Conservation (phyloP, 2,888 invertebrate species). For the Tipula unca region DNA sequence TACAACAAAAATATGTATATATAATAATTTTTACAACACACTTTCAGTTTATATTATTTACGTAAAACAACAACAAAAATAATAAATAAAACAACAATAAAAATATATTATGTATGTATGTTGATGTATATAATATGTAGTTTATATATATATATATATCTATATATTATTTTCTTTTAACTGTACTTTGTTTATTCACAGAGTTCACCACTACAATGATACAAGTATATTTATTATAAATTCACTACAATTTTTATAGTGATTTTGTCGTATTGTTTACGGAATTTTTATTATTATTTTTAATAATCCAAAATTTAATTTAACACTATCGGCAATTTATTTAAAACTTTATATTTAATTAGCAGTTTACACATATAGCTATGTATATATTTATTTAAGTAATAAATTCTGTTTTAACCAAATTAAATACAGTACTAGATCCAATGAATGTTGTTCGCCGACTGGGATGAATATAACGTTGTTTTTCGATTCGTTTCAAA, state of each 20-base stretch:
- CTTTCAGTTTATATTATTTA: neutral
- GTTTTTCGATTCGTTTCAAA: neutral
- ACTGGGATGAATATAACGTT: constrained; percentile 19
- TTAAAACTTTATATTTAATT: neutral
- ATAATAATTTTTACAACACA: neutral
- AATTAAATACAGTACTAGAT: neutral
- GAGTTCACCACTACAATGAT: neutral
- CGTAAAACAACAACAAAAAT: neutral
- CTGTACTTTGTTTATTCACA: neutral
- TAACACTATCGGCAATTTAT: neutral
- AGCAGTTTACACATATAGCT: neutral
- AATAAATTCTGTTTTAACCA: neutral
- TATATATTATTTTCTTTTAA: neutral
- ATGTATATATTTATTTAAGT: neutral
- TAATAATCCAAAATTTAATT: neutral
- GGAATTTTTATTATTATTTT: neutral
- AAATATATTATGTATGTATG: neutral
- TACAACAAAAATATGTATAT: neutral
- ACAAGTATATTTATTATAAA: neutral
- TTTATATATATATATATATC: neutral
- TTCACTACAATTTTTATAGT: neutral
- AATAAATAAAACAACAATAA: neutral
- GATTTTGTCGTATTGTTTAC: neutral
- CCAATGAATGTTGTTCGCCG: constrained; percentile 19
- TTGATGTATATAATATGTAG: neutral